Evolutionary conservation across 2,888 invertebrate species (phyloP), one percentile per base, ranked within the genome.

Genomic region (Cephalotes varians): DNA sequence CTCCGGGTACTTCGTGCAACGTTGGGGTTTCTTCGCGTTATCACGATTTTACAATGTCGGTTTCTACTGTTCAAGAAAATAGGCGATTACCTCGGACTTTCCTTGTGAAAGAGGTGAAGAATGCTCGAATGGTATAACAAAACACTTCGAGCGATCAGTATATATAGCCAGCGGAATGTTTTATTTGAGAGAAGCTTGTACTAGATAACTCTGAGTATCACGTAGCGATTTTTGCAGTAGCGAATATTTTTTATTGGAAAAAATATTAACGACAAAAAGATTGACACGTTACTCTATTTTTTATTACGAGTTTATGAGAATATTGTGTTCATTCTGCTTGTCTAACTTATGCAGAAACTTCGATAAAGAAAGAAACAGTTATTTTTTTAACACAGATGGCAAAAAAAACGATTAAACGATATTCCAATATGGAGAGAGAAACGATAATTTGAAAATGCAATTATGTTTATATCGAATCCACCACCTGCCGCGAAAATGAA

Each of bases 391-490:
- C 67, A 65, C 31, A 67, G 83, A 44, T 60, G 15, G 12, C 10
- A 15, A 44, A 83, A 90, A 86, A 87, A 86, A 74, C 81, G 71
- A 40, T 9, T 82, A 79, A 88, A 81, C 79, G 60, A 82, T 85
- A 72, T 62, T 81, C 58, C 74, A 21, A 37, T 69, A 62, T 60
- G 58, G 82, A 76, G 44, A 47, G 51, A 44, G 64, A 86, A 86
- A 87, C 65, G 88, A 86, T 84, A 79, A 89, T 92, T 90, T 82
- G 81, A 90, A 90, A 92, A 92, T 88, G 87, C 91, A 92, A 92
- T 92, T 92, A 92, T 92, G 85, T 88, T 88, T 91, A 90, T 90
- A 90, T 88, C 82, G 58, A 25, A 31, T 56, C 69, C 81, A 83
- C 87, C 90, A 87, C 88, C 85, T 86, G 90, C 88, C 86, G 82